Evolutionary conservation across 2,113 vertebrate species (phyloP), one percentile per base, ranked within the genome.

Genomic region (Bungarus multicinctus): DNA sequence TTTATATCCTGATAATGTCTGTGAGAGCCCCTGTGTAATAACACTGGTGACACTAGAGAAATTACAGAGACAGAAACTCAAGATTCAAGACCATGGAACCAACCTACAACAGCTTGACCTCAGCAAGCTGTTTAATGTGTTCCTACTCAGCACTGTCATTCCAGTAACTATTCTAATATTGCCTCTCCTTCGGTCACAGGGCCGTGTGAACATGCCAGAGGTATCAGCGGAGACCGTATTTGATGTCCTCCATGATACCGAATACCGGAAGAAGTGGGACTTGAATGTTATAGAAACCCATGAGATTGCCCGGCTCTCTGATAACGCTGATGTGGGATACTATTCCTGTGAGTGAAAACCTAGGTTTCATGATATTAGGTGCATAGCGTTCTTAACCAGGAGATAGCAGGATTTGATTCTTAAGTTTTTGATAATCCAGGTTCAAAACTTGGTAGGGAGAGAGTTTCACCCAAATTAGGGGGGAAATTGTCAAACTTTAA

Each of bases 261-360:
- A 93, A 58, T 98, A 98, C 93, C 95, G 97, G 5, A 95, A 93
- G 87, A 95, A 92, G 2, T 98, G 98, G 98, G 98, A 98, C 57
- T 86, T 95, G 14, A 94, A 94, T 1, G 96, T 98, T 97, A 30
- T 96, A 9, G 96, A 98, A 50, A 97, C 96, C 2, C 97, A 47
- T 23, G 98, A 98, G 96, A 97, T 98, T 0, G 97, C 97, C 88
- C 95, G 93, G 4, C 93, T 98, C 12, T 96, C 97, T 5, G 93
- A 91, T 11, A 97, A 97, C 0, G 95, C 98, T 9, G 98, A 98
- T 52, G 94, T 98, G 88, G 98, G 98, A 52, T 98, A 98, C 94
- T 98, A 97, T 30, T 97, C 98, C 58, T 98, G 98, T 98, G 92
- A 94, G 93, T 90, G 43, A 23, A 5, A 20, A 2, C 16, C 5